Base-by-base conservation (phyloP, 2,797 vertebrate genomes). In the Melanotaenia parkinsoni region DNA sequence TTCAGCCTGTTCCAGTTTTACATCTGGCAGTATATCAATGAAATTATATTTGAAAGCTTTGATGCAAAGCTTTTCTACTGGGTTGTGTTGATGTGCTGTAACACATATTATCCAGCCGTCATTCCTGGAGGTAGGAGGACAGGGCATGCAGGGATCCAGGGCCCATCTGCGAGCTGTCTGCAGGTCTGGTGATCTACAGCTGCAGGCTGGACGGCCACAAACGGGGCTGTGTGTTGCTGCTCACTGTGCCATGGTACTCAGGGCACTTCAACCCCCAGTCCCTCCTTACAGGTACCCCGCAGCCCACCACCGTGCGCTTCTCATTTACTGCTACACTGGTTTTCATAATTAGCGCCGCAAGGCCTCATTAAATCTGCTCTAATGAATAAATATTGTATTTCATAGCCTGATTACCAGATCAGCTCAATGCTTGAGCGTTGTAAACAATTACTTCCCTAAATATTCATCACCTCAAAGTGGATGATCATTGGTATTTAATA, bases 381-480 rank as follows among this genome's bases (percentile, higher is more conserved):
- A 99, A 99, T 99, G 98, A 99, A 99, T 99, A 99, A 99, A 99
- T 99, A 99, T 99, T 99, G 97, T 99, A 99, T 99, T 99, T 99
- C 98, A 98, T 97, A 97, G 98, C 95, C 96, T 98, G 98, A 99
- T 99, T 99, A 99, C 95, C 96, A 98, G 97, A 98, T 98, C 97
- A 98, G 97, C 97, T 97, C 97, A 96, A 95, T 94, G 97, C 96
- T 97, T 94, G 95, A 96, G 96, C 96, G 97, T 98, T 97, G 97
- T 98, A 99, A 99, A 99, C 97, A 99, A 99, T 99, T 98, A 99
- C 97, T 99, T 97, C 96, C 96, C 96, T 97, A 97, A 97, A 97
- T 96, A 98, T 96, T 95, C 96, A 96, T 96, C 94, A 96, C 94
- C 95, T 95, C 95, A 97, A 94, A 97, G 96, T 95, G 96, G 96